These are phyloP conservation scores for Leucoma salicis DNA, from an alignment of 2,888 invertebrate genomes.

Conservation along the genomic window DNA sequence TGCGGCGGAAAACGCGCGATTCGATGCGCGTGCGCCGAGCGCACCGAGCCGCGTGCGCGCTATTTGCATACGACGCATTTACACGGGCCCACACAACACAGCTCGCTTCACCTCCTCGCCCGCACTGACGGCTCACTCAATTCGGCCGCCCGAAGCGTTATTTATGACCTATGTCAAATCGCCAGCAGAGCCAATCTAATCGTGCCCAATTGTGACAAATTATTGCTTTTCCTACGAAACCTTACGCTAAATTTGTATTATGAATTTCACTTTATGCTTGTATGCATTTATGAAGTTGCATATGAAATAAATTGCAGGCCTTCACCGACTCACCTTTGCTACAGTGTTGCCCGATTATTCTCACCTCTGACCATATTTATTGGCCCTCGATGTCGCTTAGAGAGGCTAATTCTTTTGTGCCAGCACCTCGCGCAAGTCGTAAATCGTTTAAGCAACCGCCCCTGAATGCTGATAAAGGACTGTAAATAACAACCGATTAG, in stretches of 20 bases:
- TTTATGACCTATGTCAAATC: constrained; percentile 81
- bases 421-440: constrained; percentile 54
- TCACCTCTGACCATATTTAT: constrained; percentile 70
- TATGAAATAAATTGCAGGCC: constrained; percentile 47
- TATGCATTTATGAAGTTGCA: constrained; percentile 55
- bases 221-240: constrained; percentile 81
- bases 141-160: constrained; percentile 61
- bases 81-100: constrained; percentile 41
- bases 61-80: constrained; percentile 63
- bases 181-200: constrained; percentile 78
- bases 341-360: constrained; percentile 75
- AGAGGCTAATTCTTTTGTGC: constrained; percentile 71
- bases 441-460: constrained; percentile 65
- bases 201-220: constrained; percentile 80
- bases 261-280: constrained; percentile 65
- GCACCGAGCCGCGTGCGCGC: constrained; percentile 59
- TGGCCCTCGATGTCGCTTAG: constrained; percentile 75
- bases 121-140: constrained; percentile 53
- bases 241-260: constrained; percentile 69
- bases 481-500: constrained; percentile 75
- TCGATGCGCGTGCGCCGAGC: constrained; percentile 76
- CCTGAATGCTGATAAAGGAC: constrained; percentile 67
- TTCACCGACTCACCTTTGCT: constrained; percentile 36
- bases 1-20: constrained; percentile 76
- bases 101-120: constrained; percentile 18